Evolutionary conservation across 2,888 invertebrate genomes (phyloP).

Genomic region (Aleiodes testaceus): DNA sequence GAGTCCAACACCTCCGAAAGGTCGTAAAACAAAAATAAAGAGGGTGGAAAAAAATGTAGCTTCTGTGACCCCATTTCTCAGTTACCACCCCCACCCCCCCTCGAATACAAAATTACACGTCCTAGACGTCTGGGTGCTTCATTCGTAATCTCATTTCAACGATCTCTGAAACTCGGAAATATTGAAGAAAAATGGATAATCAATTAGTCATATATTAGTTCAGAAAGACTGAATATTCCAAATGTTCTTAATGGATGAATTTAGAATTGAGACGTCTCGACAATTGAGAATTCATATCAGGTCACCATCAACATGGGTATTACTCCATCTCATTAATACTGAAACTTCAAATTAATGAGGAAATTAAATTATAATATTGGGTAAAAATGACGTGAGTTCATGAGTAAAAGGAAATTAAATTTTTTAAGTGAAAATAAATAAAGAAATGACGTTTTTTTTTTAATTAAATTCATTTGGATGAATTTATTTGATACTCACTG

Average conservation of each 20-base stretch:
- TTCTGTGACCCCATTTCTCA: slow-evolving; percentile 2
- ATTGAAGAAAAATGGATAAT: not conserved
- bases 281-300: too few relatives aligned
- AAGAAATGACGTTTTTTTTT: too few relatives aligned
- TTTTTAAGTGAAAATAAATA: not conserved
- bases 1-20: slow-evolving; percentile 29
- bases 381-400: not conserved
- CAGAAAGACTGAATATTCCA: slow-evolving; percentile 9
- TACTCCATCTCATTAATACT: too few relatives aligned
- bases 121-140: slow-evolving; percentile 16
- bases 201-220: not conserved
- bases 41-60: slow-evolving; percentile 11
- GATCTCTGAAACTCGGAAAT: not conserved
- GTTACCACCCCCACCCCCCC: not conserved
- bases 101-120: slow-evolving; percentile 7
- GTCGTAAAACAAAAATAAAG: slow-evolving; percentile 22
- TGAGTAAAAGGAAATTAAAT: not conserved
- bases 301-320: too few relatives aligned
- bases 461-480: not conserved
- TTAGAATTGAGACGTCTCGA: too few relatives aligned
- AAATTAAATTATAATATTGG: too few relatives aligned
- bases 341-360: not conserved
- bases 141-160: slow-evolving; percentile 15
- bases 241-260: not conserved
- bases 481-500: slow-evolving; percentile 74